These are phyloP conservation scores for Gobius niger DNA, from an alignment of 2,113 vertebrate genomes.

Conservation along the genomic window DNA sequence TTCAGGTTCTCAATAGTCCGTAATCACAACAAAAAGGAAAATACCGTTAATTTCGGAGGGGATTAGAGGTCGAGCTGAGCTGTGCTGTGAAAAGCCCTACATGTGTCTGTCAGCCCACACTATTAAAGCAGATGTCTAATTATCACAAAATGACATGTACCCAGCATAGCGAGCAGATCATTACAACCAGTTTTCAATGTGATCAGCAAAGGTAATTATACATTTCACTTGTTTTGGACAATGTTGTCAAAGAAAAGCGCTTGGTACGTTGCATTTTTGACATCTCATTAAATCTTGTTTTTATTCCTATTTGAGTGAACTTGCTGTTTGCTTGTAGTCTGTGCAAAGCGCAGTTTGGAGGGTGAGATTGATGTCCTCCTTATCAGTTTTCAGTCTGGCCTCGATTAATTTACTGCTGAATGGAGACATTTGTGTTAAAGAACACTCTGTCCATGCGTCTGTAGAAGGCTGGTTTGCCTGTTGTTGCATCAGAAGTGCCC, in stretches of 20 bases:
- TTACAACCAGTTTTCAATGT: too few species aligned
- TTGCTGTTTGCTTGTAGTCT: neutral
- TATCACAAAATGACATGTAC: neutral
- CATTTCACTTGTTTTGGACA: too few species aligned
- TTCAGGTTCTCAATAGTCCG: too few species aligned
- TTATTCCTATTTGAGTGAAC: neutral
- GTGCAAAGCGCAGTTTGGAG: neutral
- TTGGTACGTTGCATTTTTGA: too few species aligned
- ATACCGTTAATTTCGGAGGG: too few species aligned
- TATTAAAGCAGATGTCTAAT: constrained; percentile 1
- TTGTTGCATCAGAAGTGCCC: constrained; percentile 55
- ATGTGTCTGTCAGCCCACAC: too few species aligned
- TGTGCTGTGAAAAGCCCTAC: too few species aligned
- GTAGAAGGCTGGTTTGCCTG: constrained; percentile 34
- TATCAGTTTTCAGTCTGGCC: constrained; percentile 67
- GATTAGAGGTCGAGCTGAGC: too few species aligned
- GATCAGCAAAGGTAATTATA: too few species aligned
- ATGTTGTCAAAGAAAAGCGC: too few species aligned
- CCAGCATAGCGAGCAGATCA: neutral
- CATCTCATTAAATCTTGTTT: too few species aligned
- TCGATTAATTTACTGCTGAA: constrained; percentile 48
- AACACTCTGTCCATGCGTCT: constrained; percentile 48
- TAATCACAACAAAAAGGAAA: too few species aligned
- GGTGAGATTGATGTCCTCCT: constrained; percentile 39
- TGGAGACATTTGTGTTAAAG: constrained; percentile 52